Evolutionary conservation across 1,140 invertebrate genomes (phyloP).

Genomic region (Coenobita brevimanus): DNA sequence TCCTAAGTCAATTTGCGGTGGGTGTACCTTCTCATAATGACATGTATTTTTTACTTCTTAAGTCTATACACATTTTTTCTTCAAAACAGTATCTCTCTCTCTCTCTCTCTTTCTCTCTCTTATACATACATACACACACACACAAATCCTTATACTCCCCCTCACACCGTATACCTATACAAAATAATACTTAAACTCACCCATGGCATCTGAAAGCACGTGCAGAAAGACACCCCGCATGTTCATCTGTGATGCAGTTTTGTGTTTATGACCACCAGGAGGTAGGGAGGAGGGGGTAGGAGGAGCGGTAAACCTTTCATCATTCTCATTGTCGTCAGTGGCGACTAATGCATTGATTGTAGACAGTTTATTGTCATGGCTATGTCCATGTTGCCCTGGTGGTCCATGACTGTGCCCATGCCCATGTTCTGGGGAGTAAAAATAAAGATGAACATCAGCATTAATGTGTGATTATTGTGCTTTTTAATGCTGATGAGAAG

Average conservation of each 20-base stretch:
- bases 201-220: constrained; percentile 95
- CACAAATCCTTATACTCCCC: too few relatives aligned
- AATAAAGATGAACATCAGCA: not conserved
- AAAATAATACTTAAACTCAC: constrained; percentile 73
- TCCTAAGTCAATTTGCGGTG: too few relatives aligned
- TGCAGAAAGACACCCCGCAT: constrained; percentile 98
- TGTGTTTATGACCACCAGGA: not conserved
- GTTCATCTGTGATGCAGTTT: constrained; percentile 84
- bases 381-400: constrained; percentile 23
- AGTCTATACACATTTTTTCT: too few relatives aligned
- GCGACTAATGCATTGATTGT: constrained; percentile 68
- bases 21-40: too few relatives aligned
- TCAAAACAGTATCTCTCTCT: too few relatives aligned
- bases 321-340: constrained; percentile 68
- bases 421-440: constrained; percentile 76
- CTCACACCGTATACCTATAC: too few relatives aligned
- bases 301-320: constrained; percentile 56
- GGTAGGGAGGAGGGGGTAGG: constrained; percentile 34
- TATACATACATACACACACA: too few relatives aligned
- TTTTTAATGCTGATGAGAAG: too few relatives aligned
- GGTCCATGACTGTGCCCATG: constrained; percentile 41
- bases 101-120: too few relatives aligned
- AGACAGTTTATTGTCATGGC: constrained; percentile 52
- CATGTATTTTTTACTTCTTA: too few relatives aligned
- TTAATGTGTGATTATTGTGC: too few relatives aligned